phyloP scores from a whole-genome alignment of 2,113 vertebrate species.

The Oenanthe melanoleuca region DNA sequence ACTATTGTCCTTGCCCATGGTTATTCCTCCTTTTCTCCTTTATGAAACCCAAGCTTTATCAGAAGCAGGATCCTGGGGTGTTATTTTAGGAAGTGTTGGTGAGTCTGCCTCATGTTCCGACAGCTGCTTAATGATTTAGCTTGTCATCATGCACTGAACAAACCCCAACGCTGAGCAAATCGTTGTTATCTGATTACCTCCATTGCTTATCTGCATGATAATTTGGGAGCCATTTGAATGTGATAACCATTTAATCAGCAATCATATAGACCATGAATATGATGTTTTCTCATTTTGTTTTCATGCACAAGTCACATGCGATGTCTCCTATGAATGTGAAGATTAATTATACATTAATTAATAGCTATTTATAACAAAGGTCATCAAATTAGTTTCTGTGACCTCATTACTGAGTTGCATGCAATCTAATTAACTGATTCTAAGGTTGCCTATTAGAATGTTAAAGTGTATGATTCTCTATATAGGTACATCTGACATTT shows the following conservation, averaged over 20 bases:
- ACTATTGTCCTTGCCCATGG: neutral
- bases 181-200: slow-evolving; percentile 25
- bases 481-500: neutral
- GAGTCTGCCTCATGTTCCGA: neutral
- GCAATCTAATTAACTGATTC: slow-evolving; percentile 32
- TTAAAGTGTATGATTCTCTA: neutral
- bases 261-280: neutral
- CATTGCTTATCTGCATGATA: neutral
- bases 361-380: slow-evolving; percentile 39
- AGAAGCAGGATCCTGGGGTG: neutral
- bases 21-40: neutral
- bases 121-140: neutral
- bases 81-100: neutral
- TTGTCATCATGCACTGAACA: neutral
- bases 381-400: slow-evolving; percentile 38
- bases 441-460: neutral
- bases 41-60: neutral
- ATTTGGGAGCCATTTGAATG: neutral
- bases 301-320: neutral
- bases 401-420: slow-evolving; percentile 16
- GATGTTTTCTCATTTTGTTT: slow-evolving; percentile 19
- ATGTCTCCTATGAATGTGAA: neutral
- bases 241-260: slow-evolving; percentile 14
- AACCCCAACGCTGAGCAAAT: neutral
- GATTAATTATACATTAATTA: slow-evolving; percentile 39